Percentiles rank a stretch among this genome's conserved stretches.
These are phyloP conservation scores for Parapsyche elsis DNA, from an alignment of 1,140 invertebrate genomes.

Conservation along the genomic window DNA sequence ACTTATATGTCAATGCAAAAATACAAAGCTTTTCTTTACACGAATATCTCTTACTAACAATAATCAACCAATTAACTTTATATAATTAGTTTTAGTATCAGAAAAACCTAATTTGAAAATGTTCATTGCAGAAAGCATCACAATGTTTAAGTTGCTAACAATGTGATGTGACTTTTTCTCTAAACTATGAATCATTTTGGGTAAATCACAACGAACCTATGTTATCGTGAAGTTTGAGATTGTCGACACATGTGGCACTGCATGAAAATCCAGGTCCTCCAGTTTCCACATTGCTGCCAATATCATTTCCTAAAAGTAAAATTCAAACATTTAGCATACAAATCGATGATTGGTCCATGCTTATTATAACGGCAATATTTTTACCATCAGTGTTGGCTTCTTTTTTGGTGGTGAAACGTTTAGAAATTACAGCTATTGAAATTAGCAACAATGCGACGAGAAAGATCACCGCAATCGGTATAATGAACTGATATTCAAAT, in stretches of 20 bases:
- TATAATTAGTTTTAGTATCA: too few species aligned
- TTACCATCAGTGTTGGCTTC: background rate
- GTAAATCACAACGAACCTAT: slow-evolving; percentile 43
- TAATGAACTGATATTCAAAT: background rate
- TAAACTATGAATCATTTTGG: background rate
- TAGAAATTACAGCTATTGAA: background rate
- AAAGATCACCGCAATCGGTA: background rate
- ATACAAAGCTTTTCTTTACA: too few species aligned
- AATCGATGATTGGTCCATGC: too few species aligned
- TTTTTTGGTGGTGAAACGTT: background rate
- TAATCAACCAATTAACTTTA: too few species aligned
- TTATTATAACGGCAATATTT: background rate
- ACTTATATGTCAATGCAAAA: too few species aligned
- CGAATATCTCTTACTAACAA: too few species aligned
- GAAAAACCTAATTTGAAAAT: too few species aligned
- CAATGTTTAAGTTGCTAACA: too few species aligned
- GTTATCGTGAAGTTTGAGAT: slow-evolving; percentile 54
- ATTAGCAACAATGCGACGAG: background rate
- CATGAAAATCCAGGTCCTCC: slow-evolving; percentile 54
- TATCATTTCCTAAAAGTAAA: background rate
- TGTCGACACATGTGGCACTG: slow-evolving; percentile 53
- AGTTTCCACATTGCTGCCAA: slow-evolving; percentile 36
- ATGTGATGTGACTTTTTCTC: too few species aligned
- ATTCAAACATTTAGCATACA: background rate
- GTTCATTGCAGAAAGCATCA: too few species aligned